Percentiles rank a stretch among this genome's conserved stretches.
phyloP scores from a whole-genome alignment of 2,888 invertebrate genomes.

The Protonemura montana region DNA sequence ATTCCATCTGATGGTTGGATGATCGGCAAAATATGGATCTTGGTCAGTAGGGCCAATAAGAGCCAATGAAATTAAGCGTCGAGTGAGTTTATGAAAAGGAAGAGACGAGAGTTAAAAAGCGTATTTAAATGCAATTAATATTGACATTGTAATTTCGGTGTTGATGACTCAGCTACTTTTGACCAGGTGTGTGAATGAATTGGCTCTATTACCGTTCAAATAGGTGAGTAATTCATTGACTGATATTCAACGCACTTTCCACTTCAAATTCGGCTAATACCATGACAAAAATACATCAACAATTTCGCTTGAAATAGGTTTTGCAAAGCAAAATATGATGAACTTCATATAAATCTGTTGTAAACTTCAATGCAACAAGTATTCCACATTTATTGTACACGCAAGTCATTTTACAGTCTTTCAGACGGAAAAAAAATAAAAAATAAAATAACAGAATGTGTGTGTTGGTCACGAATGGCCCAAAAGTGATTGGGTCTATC shows the following conservation, averaged over 20 bases:
- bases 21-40: constrained; percentile 17
- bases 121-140: constrained; percentile 8
- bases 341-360: too few relatives aligned
- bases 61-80: constrained; percentile 9
- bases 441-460: neutral
- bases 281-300: neutral
- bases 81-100: neutral
- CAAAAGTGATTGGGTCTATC: neutral
- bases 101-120: neutral
- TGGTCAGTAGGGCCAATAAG: constrained; percentile 35
- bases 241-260: neutral
- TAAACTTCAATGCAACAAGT: too few relatives aligned
- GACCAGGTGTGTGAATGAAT: neutral
- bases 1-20: neutral
- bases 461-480: neutral
- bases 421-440: too few relatives aligned
- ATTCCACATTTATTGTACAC: too few relatives aligned
- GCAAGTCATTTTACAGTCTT: too few relatives aligned
- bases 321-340: too few relatives aligned
- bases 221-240: neutral
- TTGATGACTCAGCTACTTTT: neutral
- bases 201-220: neutral
- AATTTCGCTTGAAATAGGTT: constrained; percentile 2
- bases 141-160: neutral
- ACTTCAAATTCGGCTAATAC: neutral